Percentiles rank a stretch among this genome's conserved stretches.
These are phyloP conservation scores for Scomber japonicus DNA, from an alignment of 2,113 vertebrate species.

Conservation along the genomic window DNA sequence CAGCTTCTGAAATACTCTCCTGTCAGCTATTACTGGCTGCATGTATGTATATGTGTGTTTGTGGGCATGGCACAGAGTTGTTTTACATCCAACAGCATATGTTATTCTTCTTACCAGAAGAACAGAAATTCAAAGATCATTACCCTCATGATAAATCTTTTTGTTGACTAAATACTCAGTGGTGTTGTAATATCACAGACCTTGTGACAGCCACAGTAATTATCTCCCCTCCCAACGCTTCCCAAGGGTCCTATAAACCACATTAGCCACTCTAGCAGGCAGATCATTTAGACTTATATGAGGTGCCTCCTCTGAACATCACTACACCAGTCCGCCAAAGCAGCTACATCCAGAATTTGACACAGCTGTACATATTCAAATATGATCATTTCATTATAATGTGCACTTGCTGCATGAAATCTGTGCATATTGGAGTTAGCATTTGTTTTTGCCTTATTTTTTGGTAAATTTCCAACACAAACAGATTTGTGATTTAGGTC, in stretches of 20 bases:
- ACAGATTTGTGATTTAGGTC: slow-evolving; percentile 31
- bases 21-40: background rate
- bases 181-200: slow-evolving; percentile 60
- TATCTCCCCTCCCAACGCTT: slow-evolving; percentile 45
- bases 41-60: background rate
- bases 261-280: slow-evolving; percentile 66
- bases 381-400: slow-evolving; percentile 60
- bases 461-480: slow-evolving; percentile 11
- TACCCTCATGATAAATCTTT: slow-evolving; percentile 53
- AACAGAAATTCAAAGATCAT: slow-evolving; percentile 37
- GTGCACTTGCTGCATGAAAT: slow-evolving; percentile 36
- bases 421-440: background rate
- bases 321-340: slow-evolving; percentile 20
- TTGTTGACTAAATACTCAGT: slow-evolving; percentile 43
- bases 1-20: background rate
- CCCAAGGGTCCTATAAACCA: slow-evolving; percentile 77
- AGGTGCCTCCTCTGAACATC: slow-evolving; percentile 43
- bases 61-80: background rate
- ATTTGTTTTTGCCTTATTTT: slow-evolving; percentile 43
- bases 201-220: slow-evolving; percentile 67
- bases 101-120: background rate
- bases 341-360: slow-evolving; percentile 52
- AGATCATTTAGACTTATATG: slow-evolving; percentile 57
- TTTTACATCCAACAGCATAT: slow-evolving; percentile 16
- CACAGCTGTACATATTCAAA: slow-evolving; percentile 58